phyloP scores from a whole-genome alignment of 2,797 vertebrate genomes.

The Rhadinocentrus ornatus region DNA sequence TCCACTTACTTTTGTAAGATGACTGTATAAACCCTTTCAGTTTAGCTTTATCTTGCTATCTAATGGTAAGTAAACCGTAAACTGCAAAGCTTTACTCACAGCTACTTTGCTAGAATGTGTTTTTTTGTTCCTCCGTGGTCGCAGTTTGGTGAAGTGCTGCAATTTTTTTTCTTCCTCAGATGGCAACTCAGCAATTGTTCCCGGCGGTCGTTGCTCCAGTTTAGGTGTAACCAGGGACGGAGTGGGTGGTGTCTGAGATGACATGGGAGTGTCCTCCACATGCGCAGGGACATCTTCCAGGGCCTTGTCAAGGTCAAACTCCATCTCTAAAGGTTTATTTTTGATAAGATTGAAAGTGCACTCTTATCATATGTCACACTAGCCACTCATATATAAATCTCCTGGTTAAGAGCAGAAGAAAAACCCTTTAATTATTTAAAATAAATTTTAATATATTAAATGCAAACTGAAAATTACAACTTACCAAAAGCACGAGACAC shows the following conservation, averaged over 20 bases:
- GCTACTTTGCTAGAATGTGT: conserved; percentile 90
- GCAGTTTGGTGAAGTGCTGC: conserved; percentile 94
- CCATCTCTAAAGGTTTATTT: conserved; percentile 87
- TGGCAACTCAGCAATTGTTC: conserved; percentile 88
- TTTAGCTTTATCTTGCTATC: background rate
- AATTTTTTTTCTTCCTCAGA: conserved; percentile 95
- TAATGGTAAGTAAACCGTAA: background rate
- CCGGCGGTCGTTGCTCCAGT: conserved; percentile 84
- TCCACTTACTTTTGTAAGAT: background rate
- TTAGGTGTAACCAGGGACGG: conserved; percentile 71
- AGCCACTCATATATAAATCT: background rate
- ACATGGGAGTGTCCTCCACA: conserved; percentile 85
- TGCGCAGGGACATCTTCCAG: conserved; percentile 94
- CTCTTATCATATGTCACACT: background rate
- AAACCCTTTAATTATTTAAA: background rate
- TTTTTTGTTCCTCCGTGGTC: conserved; percentile 95
- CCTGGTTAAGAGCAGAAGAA: background rate
- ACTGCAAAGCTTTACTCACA: conserved; percentile 79
- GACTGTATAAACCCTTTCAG: background rate
- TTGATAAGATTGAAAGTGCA: background rate
- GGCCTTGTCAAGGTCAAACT: conserved; percentile 97
- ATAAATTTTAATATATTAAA: background rate
- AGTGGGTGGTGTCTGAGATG: conserved; percentile 61
- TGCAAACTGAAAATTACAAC: conserved; percentile 26
- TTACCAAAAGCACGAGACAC: conserved; percentile 97